These are phyloP conservation scores for Conus betulinus DNA, from an alignment of 1,140 invertebrate genomes.

Conservation along the genomic window DNA sequence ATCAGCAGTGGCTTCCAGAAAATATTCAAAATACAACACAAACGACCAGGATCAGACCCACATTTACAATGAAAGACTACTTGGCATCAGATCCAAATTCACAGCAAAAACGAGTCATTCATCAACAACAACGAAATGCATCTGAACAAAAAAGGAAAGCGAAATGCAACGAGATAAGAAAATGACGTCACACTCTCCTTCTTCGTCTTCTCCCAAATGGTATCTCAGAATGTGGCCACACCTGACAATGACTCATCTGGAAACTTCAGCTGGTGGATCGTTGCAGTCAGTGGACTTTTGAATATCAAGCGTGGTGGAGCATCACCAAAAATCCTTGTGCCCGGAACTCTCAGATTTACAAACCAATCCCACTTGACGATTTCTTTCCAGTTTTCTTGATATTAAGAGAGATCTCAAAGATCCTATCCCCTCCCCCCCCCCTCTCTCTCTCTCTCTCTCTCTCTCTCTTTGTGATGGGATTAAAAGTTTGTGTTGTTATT, in stretches of 20 bases:
- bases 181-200: neutral
- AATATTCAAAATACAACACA: neutral
- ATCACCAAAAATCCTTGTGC: neutral
- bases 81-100: neutral
- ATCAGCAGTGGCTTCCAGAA: neutral
- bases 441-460: slow-evolving; percentile 10
- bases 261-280: neutral
- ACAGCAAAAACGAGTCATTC: neutral
- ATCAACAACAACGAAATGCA: neutral
- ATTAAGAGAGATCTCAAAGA: no score
- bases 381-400: neutral
- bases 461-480: no score
- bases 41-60: neutral
- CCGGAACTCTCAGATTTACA: neutral
- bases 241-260: neutral
- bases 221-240: neutral
- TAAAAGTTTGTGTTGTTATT: neutral
- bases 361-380: neutral
- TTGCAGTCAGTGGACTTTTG: neutral
- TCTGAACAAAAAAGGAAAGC: no score
- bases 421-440: neutral
- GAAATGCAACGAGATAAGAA: neutral
- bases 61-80: neutral
- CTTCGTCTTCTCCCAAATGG: neutral
- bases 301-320: neutral